Evolutionary conservation across 1,140 invertebrate species (phyloP).

Genomic region (Heliconius hermathena): DNA sequence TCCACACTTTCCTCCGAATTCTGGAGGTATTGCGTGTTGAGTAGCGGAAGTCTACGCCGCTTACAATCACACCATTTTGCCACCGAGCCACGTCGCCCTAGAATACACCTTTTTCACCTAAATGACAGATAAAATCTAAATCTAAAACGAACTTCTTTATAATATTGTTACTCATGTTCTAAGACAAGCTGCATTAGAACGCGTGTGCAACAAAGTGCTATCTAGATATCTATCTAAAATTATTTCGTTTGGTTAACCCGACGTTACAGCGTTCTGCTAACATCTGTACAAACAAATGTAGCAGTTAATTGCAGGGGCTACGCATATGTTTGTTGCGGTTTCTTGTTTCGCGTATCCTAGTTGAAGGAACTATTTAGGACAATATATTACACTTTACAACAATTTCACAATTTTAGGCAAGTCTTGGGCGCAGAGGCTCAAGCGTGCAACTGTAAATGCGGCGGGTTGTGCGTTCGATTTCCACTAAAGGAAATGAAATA

Average conservation of each 20-base stretch:
- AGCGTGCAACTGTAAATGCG: too few relatives aligned
- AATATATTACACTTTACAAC: slow-evolving; percentile 3
- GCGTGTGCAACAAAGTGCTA: slow-evolving; percentile 6
- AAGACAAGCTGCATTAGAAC: not conserved
- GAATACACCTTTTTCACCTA: too few relatives aligned
- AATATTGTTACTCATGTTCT: not conserved
- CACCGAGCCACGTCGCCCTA: too few relatives aligned
- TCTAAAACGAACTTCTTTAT: too few relatives aligned
- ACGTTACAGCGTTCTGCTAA: not conserved
- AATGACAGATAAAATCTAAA: too few relatives aligned
- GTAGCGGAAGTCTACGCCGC: too few relatives aligned
- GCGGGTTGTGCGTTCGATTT: too few relatives aligned
- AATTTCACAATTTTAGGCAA: not conserved
- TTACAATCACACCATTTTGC: too few relatives aligned
- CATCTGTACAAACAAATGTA: slow-evolving; percentile 15
- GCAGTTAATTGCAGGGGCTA: slow-evolving; percentile 7
- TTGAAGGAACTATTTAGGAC: slow-evolving; percentile 7
- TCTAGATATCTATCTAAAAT: not conserved
- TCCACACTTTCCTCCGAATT: too few relatives aligned
- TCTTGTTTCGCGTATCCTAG: not conserved
- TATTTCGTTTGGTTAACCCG: not conserved
- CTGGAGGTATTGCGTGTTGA: too few relatives aligned
- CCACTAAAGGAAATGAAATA: too few relatives aligned
- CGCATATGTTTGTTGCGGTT: slow-evolving; percentile 2
- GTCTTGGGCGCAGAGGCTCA: too few relatives aligned